Base-by-base conservation (phyloP, 2,888 invertebrate genomes). In the Leptinotarsa peninsularis region DNA sequence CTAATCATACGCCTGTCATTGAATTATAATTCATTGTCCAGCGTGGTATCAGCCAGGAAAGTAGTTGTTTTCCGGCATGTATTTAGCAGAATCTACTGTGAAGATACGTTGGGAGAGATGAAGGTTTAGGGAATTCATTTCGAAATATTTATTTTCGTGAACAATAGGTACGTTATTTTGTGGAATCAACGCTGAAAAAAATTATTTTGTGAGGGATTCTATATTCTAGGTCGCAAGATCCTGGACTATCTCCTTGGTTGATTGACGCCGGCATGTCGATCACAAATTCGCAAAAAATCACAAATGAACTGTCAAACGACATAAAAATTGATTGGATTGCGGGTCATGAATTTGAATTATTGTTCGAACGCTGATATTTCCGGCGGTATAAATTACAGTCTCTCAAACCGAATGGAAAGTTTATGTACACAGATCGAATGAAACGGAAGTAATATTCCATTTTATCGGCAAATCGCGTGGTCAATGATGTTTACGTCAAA, bases 261-360 rank as follows among this genome's bases (percentile, higher is more conserved):
- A 58, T 23, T 13, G 3, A 21, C 58, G 43, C 13, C 43, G 4
- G 21, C 15, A 10, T 13, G n/a, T 18, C 23, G 23, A 23, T 14
- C 58, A 21, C 13, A 18, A 58, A 63, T 27, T n/a, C 17, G 33
- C 33, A n/a, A 63, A 63, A 63, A 63, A 58, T 33, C 63, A 33
- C 33, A 63, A 63, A 63, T 63, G 63, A 63, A 63, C 63, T 63
- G 63, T 33, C 63, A 27, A 27, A 60, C 27, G 60, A 60, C 4
- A 33, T 63, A 15, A 33, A 33, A 27, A 63, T 63, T 63, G 33
- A 63, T 63, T 63, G 63, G 63, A 33, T 63, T 63, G 63, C n/a
- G 63, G 63, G 63, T 33, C 27, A 33, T 33, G 27, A 63, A 10
- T 63, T 27, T 63, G 33, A 63, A 33, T 63, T 63, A 63, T 63